Evolutionary conservation across 2,113 vertebrate species (phyloP), one percentile per base, ranked within the genome.

Genomic region (Origma solitaria): DNA sequence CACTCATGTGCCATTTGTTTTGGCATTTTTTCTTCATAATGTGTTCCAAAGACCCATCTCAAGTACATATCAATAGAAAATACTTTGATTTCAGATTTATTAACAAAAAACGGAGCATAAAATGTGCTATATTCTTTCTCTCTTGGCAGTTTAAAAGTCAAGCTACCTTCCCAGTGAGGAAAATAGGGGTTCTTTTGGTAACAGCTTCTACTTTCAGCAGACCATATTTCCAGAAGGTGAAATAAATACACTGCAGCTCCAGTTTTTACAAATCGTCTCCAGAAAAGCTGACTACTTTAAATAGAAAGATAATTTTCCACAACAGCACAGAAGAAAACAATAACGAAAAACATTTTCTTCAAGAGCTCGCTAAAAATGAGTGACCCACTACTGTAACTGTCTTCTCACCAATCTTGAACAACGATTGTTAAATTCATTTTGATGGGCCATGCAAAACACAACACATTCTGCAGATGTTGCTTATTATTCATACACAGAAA

Each of bases 401-500:
- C 23, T 62, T 42, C 45, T 85, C 68, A 82, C 7, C n/a, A 72
- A 35, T 19, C 58, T 71, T 2, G 1, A 88, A 45, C 56, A 65
- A 77, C 8, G 10, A 24, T 9, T 33, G 11, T 58, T 58, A 83
- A 58, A 62, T 20, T 27, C 21, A 62, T 82, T 80, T 45, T 76
- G 53, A 87, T 21, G 10, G 38, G 38, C 51, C 35, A 56, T 5
- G 15, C 38, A 89, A 86, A 92, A 90, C 15, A 53, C 25, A 82
- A 27, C 0, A 0, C 3, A 20, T 76, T 87, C 45, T 72, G 17
- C 13, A 68, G 23, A 44, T 28, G 5, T 5, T 8, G 0, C 17
- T 73, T 91, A 50, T 16, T 94, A 53, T 35, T 53, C 4, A 4
- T 33, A 50, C 4, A 66, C 5, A 81, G 60, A 54, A 89, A 66